phyloP scores from a whole-genome alignment of 2,797 vertebrate species.

The Tachyglossus aculeatus region DNA sequence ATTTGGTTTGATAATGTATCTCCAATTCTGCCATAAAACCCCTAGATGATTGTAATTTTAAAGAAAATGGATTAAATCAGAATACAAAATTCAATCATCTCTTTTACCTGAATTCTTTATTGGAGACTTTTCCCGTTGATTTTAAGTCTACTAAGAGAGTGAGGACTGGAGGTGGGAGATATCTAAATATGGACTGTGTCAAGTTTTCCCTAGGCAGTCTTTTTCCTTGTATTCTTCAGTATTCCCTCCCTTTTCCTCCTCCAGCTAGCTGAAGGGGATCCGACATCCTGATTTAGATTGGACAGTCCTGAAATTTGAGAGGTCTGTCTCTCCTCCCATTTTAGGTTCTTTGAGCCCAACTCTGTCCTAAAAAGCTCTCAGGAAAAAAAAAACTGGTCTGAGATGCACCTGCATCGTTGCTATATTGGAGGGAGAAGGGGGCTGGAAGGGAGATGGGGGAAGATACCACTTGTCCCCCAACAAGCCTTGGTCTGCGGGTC shows the following conservation, averaged over 20 bases:
- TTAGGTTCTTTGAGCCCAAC: too few relatives aligned
- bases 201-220: not conserved
- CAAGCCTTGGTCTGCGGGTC: too few relatives aligned
- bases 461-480: too few relatives aligned
- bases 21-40: constrained; percentile 50
- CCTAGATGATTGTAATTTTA: constrained; percentile 47
- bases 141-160: constrained; percentile 39
- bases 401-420: too few relatives aligned
- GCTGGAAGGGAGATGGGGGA: too few relatives aligned
- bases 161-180: constrained; percentile 1
- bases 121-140: constrained; percentile 35
- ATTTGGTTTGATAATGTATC: constrained; percentile 52
- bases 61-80: constrained; percentile 53
- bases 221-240: not conserved
- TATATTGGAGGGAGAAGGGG: too few relatives aligned
- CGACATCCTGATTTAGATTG: too few relatives aligned
- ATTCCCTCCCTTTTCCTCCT: not conserved
- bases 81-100: constrained; percentile 62
- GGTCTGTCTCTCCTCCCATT: too few relatives aligned
- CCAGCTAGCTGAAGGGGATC: not conserved
- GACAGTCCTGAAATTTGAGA: too few relatives aligned
- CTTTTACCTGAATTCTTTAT: constrained; percentile 42
- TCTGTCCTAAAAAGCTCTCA: not conserved
- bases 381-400: not conserved
- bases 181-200: constrained; percentile 19